A percentile compares a stretch with the other conserved stretches of the same genome.
phyloP scores from a whole-genome alignment of 2,797 vertebrate genomes.

The Microcaecilia unicolor region DNA sequence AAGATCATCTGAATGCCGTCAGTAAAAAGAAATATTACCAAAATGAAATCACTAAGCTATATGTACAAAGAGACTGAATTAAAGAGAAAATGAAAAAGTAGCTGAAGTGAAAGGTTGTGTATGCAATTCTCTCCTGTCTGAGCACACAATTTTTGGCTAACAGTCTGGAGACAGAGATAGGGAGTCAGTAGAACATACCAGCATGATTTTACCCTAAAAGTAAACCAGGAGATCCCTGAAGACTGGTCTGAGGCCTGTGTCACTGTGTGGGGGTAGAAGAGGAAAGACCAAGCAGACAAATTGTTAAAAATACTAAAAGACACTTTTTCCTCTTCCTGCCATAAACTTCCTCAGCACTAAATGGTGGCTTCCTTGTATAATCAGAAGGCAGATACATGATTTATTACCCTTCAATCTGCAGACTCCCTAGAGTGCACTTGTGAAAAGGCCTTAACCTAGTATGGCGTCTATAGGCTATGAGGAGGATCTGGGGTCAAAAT shows the following conservation, averaged over 20 bases:
- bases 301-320: constrained; percentile 42
- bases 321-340: constrained; percentile 58
- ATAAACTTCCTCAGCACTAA: constrained; percentile 51
- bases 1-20: no score
- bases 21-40: no score
- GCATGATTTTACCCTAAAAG: constrained; percentile 25
- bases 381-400: constrained; percentile 38
- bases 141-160: no score
- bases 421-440: constrained; percentile 1
- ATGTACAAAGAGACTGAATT: no score
- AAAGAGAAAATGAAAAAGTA: neutral
- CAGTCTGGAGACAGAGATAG: no score
- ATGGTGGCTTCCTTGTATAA: constrained; percentile 51
- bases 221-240: constrained; percentile 23
- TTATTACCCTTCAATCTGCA: constrained; percentile 20
- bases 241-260: constrained; percentile 38
- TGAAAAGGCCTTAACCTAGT: neutral
- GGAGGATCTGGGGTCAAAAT: constrained; percentile 2
- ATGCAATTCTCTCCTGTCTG: constrained; percentile 13
- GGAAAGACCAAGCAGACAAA: constrained; percentile 52
- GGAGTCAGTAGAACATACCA: no score
- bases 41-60: no score
- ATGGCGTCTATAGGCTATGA: neutral
- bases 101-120: neutral
- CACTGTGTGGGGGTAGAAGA: constrained; percentile 42